phyloP scores from a whole-genome alignment of 2,888 invertebrate genomes.

The Hypolimnas misippus region DNA sequence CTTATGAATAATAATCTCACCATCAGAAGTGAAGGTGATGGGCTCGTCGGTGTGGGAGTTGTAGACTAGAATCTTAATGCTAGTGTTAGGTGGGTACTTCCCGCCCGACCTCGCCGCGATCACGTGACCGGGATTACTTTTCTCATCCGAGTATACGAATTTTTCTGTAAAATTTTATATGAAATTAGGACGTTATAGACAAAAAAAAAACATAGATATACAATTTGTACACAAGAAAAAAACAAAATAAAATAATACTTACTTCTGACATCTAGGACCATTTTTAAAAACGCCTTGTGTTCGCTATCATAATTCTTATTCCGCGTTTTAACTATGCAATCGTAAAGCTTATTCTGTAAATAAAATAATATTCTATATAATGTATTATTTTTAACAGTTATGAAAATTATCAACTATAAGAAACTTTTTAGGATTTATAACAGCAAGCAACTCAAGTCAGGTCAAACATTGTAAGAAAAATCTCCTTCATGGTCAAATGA shows the following conservation, averaged over 20 bases:
- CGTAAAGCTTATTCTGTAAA: conserved; percentile 86
- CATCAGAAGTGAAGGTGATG: conserved; percentile 95
- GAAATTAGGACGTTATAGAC: background rate
- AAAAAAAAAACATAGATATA: background rate
- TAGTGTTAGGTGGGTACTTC: conserved; percentile 89
- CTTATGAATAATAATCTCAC: conserved; percentile 86
- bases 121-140: conserved; percentile 94
- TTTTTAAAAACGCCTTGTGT: conserved; percentile 91
- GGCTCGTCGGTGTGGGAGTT: conserved; percentile 86
- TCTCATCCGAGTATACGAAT: conserved; percentile 89
- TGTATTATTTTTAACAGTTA: no score
- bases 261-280: conserved; percentile 92
- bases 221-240: no score
- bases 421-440: no score
- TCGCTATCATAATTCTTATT: conserved; percentile 89
- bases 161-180: conserved; percentile 85
- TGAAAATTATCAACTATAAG: no score
- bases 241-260: conserved; percentile 55
- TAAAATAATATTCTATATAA: no score
- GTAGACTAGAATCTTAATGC: conserved; percentile 94
- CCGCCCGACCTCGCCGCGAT: conserved; percentile 94
- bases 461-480: no score
- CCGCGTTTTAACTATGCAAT: conserved; percentile 88
- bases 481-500: no score
- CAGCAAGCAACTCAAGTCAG: no score